A percentile compares a stretch with the other conserved stretches of the same genome.
Evolutionary conservation across 2,888 invertebrate genomes (phyloP).

Genomic region (Amphipyra berbera): DNA sequence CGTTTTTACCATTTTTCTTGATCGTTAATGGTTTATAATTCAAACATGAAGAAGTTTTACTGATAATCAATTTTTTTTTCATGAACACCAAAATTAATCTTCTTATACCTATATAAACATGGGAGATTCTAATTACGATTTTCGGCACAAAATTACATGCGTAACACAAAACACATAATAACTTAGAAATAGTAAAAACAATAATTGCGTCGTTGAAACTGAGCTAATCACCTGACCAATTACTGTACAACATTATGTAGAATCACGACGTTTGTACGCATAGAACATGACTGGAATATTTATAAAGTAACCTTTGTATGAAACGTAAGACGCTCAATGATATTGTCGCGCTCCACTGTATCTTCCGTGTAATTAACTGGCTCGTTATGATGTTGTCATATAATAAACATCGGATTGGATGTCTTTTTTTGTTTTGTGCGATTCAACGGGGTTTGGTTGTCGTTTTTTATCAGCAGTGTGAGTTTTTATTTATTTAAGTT

Average conservation of each 20-base stretch:
- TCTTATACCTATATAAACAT: not conserved
- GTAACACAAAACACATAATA: conserved; percentile 49
- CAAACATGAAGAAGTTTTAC: not conserved
- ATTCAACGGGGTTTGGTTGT: conserved; percentile 15
- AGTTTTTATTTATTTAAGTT: not conserved
- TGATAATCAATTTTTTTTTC: not conserved
- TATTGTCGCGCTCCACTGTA: conserved; percentile 61
- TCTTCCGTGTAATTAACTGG: conserved; percentile 69
- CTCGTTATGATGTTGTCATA: conserved; percentile 57
- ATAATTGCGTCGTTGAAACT: conserved; percentile 66
- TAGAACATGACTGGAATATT: conserved; percentile 68
- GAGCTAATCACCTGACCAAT: conserved; percentile 70
- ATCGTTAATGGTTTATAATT: no score
- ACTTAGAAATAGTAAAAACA: conserved; percentile 53
- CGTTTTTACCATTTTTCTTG: no score
- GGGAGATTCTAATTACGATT: conserved; percentile 11
- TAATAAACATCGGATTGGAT: conserved; percentile 50
- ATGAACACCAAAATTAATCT: not conserved
- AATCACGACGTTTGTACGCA: conserved; percentile 63
- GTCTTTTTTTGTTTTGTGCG: conserved; percentile 29
- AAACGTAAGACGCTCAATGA: conserved; percentile 57
- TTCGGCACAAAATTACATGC: conserved; percentile 24
- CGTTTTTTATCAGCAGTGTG: conserved; percentile 1
- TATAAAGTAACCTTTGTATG: conserved; percentile 63
- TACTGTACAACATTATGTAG: conserved; percentile 64